phyloP scores from a whole-genome alignment of 2,113 vertebrate species.

The Passer domesticus region DNA sequence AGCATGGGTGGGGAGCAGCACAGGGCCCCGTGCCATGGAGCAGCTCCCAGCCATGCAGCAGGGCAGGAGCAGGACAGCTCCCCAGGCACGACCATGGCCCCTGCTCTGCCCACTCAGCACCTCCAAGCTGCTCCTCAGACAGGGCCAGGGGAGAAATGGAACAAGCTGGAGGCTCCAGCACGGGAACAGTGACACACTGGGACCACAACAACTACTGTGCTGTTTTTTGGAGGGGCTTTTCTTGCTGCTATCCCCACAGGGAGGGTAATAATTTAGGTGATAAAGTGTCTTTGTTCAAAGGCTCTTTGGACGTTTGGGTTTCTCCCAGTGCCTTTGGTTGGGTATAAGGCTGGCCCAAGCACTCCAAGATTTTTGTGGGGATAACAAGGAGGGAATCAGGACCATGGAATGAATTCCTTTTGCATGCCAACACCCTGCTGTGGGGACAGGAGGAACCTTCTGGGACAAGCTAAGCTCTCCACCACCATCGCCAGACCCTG shows the following conservation, averaged over 20 bases:
- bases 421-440: neutral
- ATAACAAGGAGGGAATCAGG: neutral
- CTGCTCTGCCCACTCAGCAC: neutral
- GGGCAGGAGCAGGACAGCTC: neutral
- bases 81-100: accelerated
- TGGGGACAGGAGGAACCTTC: neutral
- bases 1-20: neutral
- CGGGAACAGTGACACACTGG: neutral
- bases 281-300: neutral
- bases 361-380: neutral
- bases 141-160: neutral
- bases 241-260: neutral
- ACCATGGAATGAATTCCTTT: neutral
- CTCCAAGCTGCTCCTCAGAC: neutral
- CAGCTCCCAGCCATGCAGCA: neutral
- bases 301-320: accelerated
- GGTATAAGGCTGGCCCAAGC: neutral
- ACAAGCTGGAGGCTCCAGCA: neutral
- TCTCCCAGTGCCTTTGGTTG: neutral
- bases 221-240: neutral
- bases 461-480: neutral
- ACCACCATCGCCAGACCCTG: neutral
- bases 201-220: neutral
- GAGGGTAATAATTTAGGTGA: neutral
- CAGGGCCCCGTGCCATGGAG: accelerated